These are phyloP conservation scores for Siniperca knerii DNA, from an alignment of 2,113 vertebrate species.

Conservation along the genomic window DNA sequence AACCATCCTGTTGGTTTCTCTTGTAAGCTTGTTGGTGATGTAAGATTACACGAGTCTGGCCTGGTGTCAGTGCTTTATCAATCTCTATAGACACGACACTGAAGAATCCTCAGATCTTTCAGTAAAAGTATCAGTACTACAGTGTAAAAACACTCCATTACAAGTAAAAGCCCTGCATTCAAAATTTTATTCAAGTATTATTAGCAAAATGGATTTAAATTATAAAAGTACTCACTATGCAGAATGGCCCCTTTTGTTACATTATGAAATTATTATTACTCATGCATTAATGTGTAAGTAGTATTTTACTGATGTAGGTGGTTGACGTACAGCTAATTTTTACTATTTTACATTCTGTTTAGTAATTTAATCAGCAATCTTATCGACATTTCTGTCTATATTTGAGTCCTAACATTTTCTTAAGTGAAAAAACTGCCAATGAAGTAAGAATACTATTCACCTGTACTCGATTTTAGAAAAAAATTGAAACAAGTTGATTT, in stretches of 20 bases:
- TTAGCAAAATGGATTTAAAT: background rate
- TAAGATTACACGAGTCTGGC: slow-evolving; percentile 1
- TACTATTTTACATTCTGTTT: background rate
- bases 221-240: background rate
- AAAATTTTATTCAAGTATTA: background rate
- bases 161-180: background rate
- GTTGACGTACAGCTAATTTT: background rate
- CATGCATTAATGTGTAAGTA: too few relatives aligned
- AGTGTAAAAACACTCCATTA: background rate
- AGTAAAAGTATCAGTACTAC: background rate
- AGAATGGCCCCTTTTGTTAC: background rate
- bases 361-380: background rate
- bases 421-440: too few relatives aligned
- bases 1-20: slow-evolving; percentile 5
- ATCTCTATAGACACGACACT: background rate
- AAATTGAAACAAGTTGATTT: too few relatives aligned
- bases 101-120: background rate
- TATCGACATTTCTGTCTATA: too few relatives aligned
- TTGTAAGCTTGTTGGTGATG: slow-evolving; percentile 14
- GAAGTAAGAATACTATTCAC: too few relatives aligned
- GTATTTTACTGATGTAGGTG: too few relatives aligned
- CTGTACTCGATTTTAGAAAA: too few relatives aligned
- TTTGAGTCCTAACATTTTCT: too few relatives aligned
- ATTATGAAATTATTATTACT: too few relatives aligned
- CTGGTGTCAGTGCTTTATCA: background rate